These are phyloP conservation scores for Cyclura pinguis DNA, from an alignment of 2,797 vertebrate genomes.

Conservation along the genomic window DNA sequence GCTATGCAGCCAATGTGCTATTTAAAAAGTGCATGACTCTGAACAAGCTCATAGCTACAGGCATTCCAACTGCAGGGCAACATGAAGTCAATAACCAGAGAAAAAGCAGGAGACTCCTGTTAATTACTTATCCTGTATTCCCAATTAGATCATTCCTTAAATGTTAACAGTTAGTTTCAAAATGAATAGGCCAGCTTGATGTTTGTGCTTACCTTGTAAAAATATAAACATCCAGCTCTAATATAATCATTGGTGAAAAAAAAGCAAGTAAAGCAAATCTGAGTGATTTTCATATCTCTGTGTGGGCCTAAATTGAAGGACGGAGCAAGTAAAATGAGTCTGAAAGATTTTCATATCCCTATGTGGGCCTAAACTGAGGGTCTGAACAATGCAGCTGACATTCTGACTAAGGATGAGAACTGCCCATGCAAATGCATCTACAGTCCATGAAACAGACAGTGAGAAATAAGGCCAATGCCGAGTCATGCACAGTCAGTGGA, in stretches of 20 bases:
- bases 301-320: too few relatives aligned
- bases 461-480: too few relatives aligned
- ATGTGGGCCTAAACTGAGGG: too few relatives aligned
- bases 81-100: conserved; percentile 36
- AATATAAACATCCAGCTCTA: neutral
- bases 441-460: too few relatives aligned
- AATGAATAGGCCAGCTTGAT: conserved; percentile 36
- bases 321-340: too few relatives aligned
- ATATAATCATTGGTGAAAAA: neutral
- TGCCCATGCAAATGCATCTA: too few relatives aligned
- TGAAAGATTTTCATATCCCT: too few relatives aligned
- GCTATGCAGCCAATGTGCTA: neutral
- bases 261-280: too few relatives aligned
- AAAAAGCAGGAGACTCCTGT: conserved; percentile 35
- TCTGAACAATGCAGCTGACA: too few relatives aligned
- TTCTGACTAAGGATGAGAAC: too few relatives aligned
- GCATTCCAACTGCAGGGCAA: conserved; percentile 19
- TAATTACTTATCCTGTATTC: conserved; percentile 57
- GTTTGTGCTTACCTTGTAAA: neutral
- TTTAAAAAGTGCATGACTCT: conserved; percentile 30
- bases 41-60: conserved; percentile 43
- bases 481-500: too few relatives aligned
- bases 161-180: conserved; percentile 44
- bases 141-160: conserved; percentile 18
- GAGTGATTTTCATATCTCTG: too few relatives aligned